phyloP scores from a whole-genome alignment of 2,888 invertebrate species.

The Stegophylla sp. region DNA sequence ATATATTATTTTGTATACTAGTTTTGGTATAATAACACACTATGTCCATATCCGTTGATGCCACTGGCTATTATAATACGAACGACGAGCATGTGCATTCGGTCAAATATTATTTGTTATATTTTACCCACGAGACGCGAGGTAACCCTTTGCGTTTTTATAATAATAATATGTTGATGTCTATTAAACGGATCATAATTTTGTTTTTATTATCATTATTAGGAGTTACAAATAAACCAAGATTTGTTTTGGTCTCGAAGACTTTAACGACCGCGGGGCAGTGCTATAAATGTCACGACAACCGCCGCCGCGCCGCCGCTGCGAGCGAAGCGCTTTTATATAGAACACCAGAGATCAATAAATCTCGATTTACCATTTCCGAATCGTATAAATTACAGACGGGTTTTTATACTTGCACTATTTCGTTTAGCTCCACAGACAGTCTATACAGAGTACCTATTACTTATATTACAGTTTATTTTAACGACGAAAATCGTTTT shows the following conservation, averaged over 20 bases:
- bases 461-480: too few species aligned
- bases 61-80: too few species aligned
- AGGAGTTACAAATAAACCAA: neutral
- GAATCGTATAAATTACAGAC: neutral
- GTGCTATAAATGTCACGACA: neutral
- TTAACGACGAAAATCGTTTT: too few species aligned
- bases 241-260: neutral
- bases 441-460: too few species aligned
- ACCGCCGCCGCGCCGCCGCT: neutral
- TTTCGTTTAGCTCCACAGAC: neutral
- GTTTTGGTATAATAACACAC: too few species aligned
- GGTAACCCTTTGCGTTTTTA: too few species aligned
- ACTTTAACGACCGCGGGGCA: neutral
- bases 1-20: too few species aligned
- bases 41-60: too few species aligned
- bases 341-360: neutral
- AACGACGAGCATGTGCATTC: too few species aligned
- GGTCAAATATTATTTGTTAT: too few species aligned
- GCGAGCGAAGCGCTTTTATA: neutral
- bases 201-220: neutral
- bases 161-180: neutral
- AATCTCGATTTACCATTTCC: neutral
- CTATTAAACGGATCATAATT: neutral
- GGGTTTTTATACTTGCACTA: neutral
- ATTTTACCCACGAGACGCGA: too few species aligned